Evolutionary conservation across 2,888 invertebrate species (phyloP).

Genomic region (Amphipoea oculea): DNA sequence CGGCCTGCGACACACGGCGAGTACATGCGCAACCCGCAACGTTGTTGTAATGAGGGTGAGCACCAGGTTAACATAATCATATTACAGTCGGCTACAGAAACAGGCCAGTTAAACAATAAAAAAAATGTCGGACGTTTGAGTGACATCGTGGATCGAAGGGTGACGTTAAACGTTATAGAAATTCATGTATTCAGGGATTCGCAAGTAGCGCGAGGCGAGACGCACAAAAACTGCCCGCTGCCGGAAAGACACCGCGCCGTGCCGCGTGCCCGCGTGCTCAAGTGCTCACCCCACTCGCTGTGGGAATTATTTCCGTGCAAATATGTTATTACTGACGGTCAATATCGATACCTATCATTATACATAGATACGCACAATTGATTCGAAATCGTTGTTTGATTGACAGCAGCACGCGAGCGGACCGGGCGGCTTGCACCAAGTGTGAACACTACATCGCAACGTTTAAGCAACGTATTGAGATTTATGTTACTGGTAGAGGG

Average conservation of each 20-base stretch:
- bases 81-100: constrained; percentile 23
- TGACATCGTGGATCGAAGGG: constrained; percentile 54
- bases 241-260: constrained; percentile 35
- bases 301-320: constrained; percentile 28
- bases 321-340: constrained; percentile 18
- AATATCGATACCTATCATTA: constrained; percentile 36
- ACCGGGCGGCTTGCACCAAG: background rate
- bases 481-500: background rate
- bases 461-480: background rate
- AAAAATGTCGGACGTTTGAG: constrained; percentile 35
- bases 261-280: constrained; percentile 11
- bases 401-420: constrained; percentile 19
- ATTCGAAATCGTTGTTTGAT: constrained; percentile 32
- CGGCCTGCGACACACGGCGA: background rate
- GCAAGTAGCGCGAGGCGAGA: constrained; percentile 61
- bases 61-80: constrained; percentile 5
- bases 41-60: constrained; percentile 3
- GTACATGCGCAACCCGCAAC: background rate
- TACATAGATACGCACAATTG: constrained; percentile 26
- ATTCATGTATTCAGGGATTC: constrained; percentile 67
- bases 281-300: background rate
- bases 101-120: constrained; percentile 3
- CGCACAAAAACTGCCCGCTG: constrained; percentile 63
- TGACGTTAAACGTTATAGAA: constrained; percentile 65
- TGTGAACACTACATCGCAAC: background rate